A percentile compares a stretch with the other conserved stretches of the same genome.
phyloP scores from a whole-genome alignment of 2,888 invertebrate genomes.

The Eudasyphora cyanicolor region DNA sequence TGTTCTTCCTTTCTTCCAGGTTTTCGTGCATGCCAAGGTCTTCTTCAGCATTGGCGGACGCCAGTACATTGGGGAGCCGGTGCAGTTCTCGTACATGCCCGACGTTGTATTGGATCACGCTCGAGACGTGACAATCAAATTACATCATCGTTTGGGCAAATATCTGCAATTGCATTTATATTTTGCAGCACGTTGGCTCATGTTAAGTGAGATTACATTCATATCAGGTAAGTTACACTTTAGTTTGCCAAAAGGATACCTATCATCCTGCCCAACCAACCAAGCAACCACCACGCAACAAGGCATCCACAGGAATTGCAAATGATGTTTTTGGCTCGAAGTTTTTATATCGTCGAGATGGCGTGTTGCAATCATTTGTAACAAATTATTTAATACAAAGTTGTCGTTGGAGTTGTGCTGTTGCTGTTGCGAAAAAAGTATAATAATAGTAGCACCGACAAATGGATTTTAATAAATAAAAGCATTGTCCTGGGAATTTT shows the following conservation, averaged over 20 bases:
- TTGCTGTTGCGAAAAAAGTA: background rate
- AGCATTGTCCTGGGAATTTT: constrained; percentile 23
- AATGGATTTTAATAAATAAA: constrained; percentile 36
- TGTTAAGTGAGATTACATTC: constrained; percentile 92
- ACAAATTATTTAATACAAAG: constrained; percentile 26
- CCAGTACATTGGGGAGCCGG: constrained; percentile 86
- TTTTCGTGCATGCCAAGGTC: constrained; percentile 88
- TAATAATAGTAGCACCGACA: constrained; percentile 13
- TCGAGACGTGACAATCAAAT: constrained; percentile 89
- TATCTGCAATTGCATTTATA: constrained; percentile 88
- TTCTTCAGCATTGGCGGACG: constrained; percentile 88
- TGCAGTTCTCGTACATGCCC: constrained; percentile 88
- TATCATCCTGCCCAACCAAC: too few relatives aligned
- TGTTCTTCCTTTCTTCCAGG: constrained; percentile 80
- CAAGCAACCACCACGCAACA: background rate
- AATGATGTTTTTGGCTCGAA: background rate
- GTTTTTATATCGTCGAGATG: background rate
- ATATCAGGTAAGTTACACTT: constrained; percentile 84
- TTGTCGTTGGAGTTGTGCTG: background rate
- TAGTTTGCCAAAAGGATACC: constrained; percentile 56
- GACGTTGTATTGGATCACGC: constrained; percentile 88
- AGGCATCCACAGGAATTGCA: background rate
- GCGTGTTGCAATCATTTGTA: constrained; percentile 39
- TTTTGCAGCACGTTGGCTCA: constrained; percentile 91
- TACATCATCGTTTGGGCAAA: constrained; percentile 88